A percentile compares a stretch with the other conserved stretches of the same genome.
Conservation (phyloP, 2,888 invertebrate genomes). For the Xylota segnis region DNA sequence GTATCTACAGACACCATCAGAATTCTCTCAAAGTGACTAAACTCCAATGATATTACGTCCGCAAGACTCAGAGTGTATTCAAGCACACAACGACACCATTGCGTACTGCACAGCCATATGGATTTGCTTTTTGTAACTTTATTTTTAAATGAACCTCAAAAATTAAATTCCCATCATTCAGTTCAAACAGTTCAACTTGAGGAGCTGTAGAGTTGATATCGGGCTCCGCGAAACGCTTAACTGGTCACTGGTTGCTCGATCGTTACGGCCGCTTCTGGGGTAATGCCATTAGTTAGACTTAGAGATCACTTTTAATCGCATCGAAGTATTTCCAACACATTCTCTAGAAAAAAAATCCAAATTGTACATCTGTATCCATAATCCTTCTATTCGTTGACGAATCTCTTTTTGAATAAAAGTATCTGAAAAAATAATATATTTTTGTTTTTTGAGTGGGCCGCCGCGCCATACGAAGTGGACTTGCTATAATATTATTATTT, state of each 20-base stretch:
- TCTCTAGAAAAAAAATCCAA: neutral
- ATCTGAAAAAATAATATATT: constrained; percentile 12
- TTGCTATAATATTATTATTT: constrained; percentile 67
- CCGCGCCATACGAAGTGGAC: constrained; percentile 62
- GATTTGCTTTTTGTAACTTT: constrained; percentile 44
- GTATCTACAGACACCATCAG: constrained; percentile 44
- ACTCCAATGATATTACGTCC: constrained; percentile 21
- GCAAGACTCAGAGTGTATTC: constrained; percentile 25
- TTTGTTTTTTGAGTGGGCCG: constrained; percentile 58
- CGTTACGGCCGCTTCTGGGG: constrained; percentile 49
- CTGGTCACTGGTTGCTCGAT: constrained; percentile 49
- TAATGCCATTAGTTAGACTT: constrained; percentile 41
- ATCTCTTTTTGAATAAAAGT: neutral
- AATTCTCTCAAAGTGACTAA: constrained; percentile 49
- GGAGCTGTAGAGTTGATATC: constrained; percentile 71
- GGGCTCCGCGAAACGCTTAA: constrained; percentile 52
- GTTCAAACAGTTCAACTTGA: constrained; percentile 68
- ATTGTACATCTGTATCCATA: constrained; percentile 2
- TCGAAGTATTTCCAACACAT: neutral
- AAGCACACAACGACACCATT: constrained; percentile 42
- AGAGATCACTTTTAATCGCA: constrained; percentile 14
- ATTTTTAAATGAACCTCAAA: constrained; percentile 73
- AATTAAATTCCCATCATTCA: constrained; percentile 67
- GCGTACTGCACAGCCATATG: constrained; percentile 52
- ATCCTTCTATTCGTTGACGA: constrained; percentile 10